Evolutionary conservation across 2,113 vertebrate species (phyloP).

Genomic region (Phycodurus eques): DNA sequence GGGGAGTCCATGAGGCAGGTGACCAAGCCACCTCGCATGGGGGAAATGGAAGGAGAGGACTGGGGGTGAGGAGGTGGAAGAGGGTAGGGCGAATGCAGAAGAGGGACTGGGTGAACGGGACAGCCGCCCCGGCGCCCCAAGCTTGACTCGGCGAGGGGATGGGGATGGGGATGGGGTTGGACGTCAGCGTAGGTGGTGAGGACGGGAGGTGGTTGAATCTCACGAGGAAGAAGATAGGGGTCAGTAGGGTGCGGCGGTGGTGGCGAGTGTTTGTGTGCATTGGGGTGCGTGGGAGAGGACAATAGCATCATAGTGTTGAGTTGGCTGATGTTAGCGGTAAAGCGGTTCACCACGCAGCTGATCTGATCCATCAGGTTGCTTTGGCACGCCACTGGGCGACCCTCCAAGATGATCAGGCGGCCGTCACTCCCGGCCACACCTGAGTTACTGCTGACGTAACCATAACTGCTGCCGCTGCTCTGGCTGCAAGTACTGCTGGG

Average conservation of each 20-base stretch:
- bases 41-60: slow-evolving; percentile 57
- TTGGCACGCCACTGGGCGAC: slow-evolving; percentile 74
- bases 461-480: slow-evolving; percentile 64
- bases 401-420: slow-evolving; percentile 37
- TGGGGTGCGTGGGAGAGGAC: slow-evolving; percentile 56
- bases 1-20: slow-evolving; percentile 65
- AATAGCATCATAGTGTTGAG: slow-evolving; percentile 96
- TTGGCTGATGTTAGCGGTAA: slow-evolving; percentile 95
- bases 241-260: slow-evolving; percentile 70
- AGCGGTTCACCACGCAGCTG: slow-evolving; percentile 95
- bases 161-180: slow-evolving; percentile 78
- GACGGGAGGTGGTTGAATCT: slow-evolving; percentile 84
- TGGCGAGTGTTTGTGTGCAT: slow-evolving; percentile 56
- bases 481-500: slow-evolving; percentile 77
- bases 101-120: slow-evolving; percentile 42
- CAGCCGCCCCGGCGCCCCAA: slow-evolving; percentile 61
- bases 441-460: slow-evolving; percentile 37
- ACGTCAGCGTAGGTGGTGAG: slow-evolving; percentile 94
- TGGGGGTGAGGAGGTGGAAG: slow-evolving; percentile 53
- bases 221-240: slow-evolving; percentile 85
- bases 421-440: slow-evolving; percentile 34
- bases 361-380: slow-evolving; percentile 97
- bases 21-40: slow-evolving; percentile 60
- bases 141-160: slow-evolving; percentile 84
- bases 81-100: slow-evolving; percentile 48